A percentile compares a stretch with the other conserved stretches of the same genome.
phyloP scores from a whole-genome alignment of 2,797 vertebrate species.

The Aselliscus stoliczkanus region DNA sequence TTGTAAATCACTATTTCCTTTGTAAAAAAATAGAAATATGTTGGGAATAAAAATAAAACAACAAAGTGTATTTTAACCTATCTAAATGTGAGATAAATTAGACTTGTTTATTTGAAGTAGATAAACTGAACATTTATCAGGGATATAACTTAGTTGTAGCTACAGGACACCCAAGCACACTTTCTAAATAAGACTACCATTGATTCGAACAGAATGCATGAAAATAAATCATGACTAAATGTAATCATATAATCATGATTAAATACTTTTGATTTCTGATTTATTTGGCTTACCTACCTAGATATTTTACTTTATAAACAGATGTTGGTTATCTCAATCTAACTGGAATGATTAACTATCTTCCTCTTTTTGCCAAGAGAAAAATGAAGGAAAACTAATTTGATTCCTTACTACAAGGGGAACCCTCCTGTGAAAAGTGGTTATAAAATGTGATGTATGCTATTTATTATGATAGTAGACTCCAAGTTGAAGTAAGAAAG shows the following conservation, averaged over 20 bases:
- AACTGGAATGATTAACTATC: constrained; percentile 15
- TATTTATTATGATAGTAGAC: neutral
- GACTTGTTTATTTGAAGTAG: constrained; percentile 25
- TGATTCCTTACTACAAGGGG: neutral
- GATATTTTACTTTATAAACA: constrained; percentile 47
- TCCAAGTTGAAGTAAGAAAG: neutral
- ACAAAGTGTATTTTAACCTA: constrained; percentile 39
- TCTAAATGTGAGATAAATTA: constrained; percentile 47
- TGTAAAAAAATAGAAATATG: constrained; percentile 50
- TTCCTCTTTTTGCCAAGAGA: neutral
- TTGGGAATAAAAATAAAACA: constrained; percentile 38
- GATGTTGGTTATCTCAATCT: neutral
- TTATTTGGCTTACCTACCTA: constrained; percentile 42
- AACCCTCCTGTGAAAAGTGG: neutral
- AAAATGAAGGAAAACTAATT: constrained; percentile 30
- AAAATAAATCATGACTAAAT: constrained; percentile 57
- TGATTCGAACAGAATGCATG: constrained; percentile 42
- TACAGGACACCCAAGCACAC: neutral
- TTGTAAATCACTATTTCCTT: constrained; percentile 61
- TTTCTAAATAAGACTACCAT: constrained; percentile 1
- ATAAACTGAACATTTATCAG: constrained; percentile 55
- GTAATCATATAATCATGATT: constrained; percentile 49
- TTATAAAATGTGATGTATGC: neutral
- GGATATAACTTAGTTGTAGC: constrained; percentile 39
- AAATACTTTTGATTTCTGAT: constrained; percentile 35